Evolutionary conservation across 2,797 vertebrate genomes (phyloP).

Genomic region (Sciurus vulgaris): DNA sequence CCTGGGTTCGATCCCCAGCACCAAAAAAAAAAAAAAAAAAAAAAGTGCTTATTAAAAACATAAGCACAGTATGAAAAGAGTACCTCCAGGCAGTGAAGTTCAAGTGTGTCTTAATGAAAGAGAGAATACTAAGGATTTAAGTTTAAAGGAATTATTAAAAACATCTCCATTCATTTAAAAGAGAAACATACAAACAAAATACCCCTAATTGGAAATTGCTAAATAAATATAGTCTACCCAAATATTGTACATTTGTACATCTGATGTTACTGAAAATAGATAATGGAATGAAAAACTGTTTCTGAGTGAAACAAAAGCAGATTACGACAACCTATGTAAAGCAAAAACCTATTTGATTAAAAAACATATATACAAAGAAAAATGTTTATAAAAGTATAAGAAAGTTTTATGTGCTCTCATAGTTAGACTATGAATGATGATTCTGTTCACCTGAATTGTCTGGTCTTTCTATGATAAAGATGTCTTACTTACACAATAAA

Average conservation of each 20-base stretch:
- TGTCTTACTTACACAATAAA: neutral
- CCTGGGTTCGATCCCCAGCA: no score
- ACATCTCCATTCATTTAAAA: neutral
- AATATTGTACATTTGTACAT: neutral
- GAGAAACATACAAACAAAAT: neutral
- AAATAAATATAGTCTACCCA: neutral
- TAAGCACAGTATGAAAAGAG: neutral
- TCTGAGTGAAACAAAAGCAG: neutral
- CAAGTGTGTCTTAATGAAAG: neutral
- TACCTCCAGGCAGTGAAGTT: neutral
- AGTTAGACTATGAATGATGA: neutral
- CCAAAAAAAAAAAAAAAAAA: no score
- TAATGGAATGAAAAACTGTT: neutral
- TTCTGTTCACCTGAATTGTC: neutral
- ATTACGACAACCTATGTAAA: neutral
- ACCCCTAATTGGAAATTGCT: neutral
- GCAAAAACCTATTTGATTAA: neutral
- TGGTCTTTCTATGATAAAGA: neutral
- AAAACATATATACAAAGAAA: slow-evolving; percentile 10
- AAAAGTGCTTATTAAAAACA: neutral
- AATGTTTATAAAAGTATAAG: neutral
- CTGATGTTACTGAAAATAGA: neutral
- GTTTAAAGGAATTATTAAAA: slow-evolving; percentile 35
- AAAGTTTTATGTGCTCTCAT: neutral
- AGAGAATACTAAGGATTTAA: neutral